A percentile compares a stretch with the other conserved stretches of the same genome.
These are phyloP conservation scores for Lycocorax pyrrhopterus DNA, from an alignment of 2,113 vertebrate genomes.

Conservation along the genomic window DNA sequence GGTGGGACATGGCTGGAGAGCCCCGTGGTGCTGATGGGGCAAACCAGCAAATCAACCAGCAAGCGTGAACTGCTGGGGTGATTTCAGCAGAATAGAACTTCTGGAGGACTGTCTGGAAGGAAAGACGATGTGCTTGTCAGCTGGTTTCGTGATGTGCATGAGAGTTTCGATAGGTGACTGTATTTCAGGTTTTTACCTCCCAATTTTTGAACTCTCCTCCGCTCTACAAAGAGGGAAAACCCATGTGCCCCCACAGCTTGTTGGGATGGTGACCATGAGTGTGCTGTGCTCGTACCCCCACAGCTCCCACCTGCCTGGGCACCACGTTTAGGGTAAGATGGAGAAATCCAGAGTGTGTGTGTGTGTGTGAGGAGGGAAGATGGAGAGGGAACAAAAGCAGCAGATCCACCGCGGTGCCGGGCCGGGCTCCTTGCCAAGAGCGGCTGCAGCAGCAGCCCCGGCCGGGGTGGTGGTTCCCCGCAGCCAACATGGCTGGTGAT, in stretches of 20 bases:
- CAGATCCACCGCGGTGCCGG: not conserved
- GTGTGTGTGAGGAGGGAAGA: not conserved
- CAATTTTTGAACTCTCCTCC: not conserved
- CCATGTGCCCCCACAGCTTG: rapidly evolving
- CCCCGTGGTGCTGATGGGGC: rapidly evolving
- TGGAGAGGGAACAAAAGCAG: slow-evolving; percentile 41
- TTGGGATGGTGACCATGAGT: not conserved
- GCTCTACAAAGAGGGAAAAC: not conserved
- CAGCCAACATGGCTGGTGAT: not conserved
- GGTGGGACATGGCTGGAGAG: not conserved
- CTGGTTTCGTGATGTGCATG: not conserved
- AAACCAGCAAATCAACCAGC: not conserved
- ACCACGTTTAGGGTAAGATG: not conserved
- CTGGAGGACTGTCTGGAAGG: not conserved
- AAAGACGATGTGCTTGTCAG: not conserved
- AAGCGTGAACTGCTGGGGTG: rapidly evolving
- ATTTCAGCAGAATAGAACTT: not conserved
- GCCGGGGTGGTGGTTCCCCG: not conserved
- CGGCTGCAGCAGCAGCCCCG: slow-evolving; percentile 9
- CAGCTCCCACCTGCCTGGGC: not conserved
- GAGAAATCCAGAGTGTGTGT: not conserved
- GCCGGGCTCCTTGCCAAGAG: slow-evolving; percentile 42
- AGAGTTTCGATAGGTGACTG: not conserved
- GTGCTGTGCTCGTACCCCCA: rapidly evolving
- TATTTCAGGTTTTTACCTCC: not conserved